Evolutionary conservation across 2,888 invertebrate genomes (phyloP).

Genomic region (Lasioglossum pauxillum): DNA sequence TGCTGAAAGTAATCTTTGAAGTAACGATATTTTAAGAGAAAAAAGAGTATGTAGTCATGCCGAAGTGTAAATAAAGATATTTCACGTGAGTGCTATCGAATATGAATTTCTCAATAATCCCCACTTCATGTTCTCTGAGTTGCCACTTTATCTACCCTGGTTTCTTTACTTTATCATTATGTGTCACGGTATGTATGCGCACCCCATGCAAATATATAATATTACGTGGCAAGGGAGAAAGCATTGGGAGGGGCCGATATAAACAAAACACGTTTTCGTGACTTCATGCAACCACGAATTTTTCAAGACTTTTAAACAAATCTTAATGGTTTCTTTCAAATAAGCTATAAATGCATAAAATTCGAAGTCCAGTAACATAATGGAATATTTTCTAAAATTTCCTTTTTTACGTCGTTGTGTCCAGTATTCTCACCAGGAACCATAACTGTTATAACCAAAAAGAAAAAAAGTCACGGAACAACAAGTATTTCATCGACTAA

Average conservation of each 20-base stretch:
- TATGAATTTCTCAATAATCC: background rate
- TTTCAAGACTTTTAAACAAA: background rate
- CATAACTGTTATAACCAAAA: no score
- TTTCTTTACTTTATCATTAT: constrained; percentile 4
- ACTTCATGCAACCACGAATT: background rate
- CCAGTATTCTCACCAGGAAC: no score
- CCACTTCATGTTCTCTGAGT: background rate
- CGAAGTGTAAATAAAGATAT: background rate
- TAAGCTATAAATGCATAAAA: no score
- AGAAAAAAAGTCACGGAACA: no score
- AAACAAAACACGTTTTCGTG: background rate
- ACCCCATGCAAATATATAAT: constrained; percentile 4
- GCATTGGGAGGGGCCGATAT: background rate
- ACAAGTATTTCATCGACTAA: no score
- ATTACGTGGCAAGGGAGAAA: background rate
- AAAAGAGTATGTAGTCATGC: no score
- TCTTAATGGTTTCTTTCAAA: no score
- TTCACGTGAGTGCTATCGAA: background rate
- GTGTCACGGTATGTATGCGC: constrained; percentile 4
- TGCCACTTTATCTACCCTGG: constrained; percentile 4
- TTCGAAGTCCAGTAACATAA: no score
- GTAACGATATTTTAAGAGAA: background rate
- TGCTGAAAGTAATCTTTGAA: background rate
- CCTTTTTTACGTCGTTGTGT: no score
- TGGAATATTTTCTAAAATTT: no score